Base-by-base conservation (phyloP, 2,797 vertebrate genomes). In the Poeciliopsis turneri region DNA sequence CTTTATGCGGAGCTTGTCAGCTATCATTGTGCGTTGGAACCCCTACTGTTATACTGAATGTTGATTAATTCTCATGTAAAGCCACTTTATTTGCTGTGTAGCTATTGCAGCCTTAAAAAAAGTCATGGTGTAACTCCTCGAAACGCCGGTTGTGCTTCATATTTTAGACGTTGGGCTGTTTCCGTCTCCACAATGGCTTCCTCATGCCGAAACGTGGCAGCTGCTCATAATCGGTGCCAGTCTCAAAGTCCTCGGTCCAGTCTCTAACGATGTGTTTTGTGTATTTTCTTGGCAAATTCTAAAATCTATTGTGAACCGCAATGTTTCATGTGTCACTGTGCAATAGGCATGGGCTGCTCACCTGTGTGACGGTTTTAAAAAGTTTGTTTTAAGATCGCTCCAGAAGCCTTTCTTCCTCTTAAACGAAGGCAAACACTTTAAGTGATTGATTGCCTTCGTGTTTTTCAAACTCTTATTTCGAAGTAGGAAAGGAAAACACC, bases 1-100 rank as follows among this genome's bases (percentile, higher is more conserved):
- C 86, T 83, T 78, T 84, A 30, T 30, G 68, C 53, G 78, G 78
- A 86, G 85, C 79, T 87, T 78, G 76, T 87, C 84, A 25, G 78
- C 76, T 83, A 45, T 78, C 78, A 47, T 86, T 43, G 84, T 84
- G 83, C 79, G 74, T 91, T 87, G 80, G 81, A 90, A 78, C 82
- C 85, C 57, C 82, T 86, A 55, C 76, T 84, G 83, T 91, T 91
- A 33, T 85, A 55, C 74, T 92, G 87, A 94, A 92, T 90, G 90
- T 93, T 64, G 77, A 80, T 86, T 78, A 59, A 82, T 76, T 80
- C 66, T 78, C 53, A 82, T 79, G 79, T 90, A 78, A 89, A 86
- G 66, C 88, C 77, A 77, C 83, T 77, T 85, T 75, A 72, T 86
- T 83, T 46, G 70, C 80, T 75, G 75, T 45, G 74, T 71, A 69